These are phyloP conservation scores for Coenobita brevimanus DNA, from an alignment of 1,140 invertebrate genomes.

Conservation along the genomic window DNA sequence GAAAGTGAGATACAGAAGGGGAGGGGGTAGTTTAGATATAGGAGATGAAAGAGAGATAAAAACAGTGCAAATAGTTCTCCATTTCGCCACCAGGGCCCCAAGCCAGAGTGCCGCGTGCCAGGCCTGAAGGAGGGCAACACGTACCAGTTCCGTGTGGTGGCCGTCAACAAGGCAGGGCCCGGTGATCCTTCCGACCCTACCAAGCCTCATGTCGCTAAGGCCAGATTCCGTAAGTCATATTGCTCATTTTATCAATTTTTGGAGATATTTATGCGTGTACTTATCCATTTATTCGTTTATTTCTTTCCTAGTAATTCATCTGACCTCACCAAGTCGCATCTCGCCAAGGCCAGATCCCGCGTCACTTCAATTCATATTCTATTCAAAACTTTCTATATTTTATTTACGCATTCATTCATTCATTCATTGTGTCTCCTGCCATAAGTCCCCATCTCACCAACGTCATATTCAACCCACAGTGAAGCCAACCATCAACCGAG, in stretches of 20 bases:
- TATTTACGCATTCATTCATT: no score
- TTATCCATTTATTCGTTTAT: no score
- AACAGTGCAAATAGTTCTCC: no score
- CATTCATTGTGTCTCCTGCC: no score
- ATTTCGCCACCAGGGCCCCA: conserved; percentile 78
- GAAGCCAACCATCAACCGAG: conserved; percentile 92
- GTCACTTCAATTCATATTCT: no score
- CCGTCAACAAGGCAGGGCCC: conserved; percentile 95
- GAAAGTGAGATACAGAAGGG: no score
- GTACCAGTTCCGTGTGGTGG: conserved; percentile 94
- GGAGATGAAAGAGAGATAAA: no score
- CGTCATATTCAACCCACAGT: no score
- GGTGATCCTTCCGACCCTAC: conserved; percentile 92
- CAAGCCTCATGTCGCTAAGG: conserved; percentile 90
- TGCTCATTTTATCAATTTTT: neutral
- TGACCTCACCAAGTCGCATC: conserved; percentile 89
- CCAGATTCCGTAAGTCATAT: conserved; percentile 85
- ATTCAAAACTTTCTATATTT: no score
- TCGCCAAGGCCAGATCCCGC: conserved; percentile 91
- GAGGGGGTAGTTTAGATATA: no score
- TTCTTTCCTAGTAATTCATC: conserved; percentile 90
- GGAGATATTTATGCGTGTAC: no score
- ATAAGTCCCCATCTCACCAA: no score
- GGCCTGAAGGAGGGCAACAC: conserved; percentile 92
- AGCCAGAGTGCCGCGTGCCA: conserved; percentile 86